These are phyloP conservation scores for Epicampocera succincta DNA, from an alignment of 2,888 invertebrate species.

Conservation along the genomic window DNA sequence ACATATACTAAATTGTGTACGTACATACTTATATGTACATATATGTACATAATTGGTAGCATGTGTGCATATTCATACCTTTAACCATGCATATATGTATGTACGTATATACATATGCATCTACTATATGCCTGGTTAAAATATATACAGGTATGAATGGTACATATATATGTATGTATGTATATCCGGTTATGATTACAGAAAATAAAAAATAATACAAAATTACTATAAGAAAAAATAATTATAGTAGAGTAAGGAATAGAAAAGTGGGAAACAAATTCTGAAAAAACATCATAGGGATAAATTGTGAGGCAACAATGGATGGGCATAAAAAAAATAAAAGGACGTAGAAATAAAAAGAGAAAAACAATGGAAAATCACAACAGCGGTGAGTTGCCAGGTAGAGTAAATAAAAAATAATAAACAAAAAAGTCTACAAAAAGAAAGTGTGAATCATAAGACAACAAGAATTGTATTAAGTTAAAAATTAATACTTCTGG, in stretches of 20 bases:
- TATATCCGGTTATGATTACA: too few species aligned
- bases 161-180: too few species aligned
- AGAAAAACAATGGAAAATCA: conserved; percentile 17
- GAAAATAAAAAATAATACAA: too few species aligned
- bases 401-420: conserved; percentile 15
- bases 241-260: neutral
- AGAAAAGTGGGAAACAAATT: conserved; percentile 18
- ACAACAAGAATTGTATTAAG: conserved; percentile 2
- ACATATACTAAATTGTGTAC: too few species aligned
- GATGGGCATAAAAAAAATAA: conserved; percentile 20
- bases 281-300: conserved; percentile 14
- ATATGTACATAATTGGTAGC: neutral
- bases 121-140: neutral
- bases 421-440: conserved; percentile 42
- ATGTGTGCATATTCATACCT: neutral
- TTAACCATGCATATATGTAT: neutral
- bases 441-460: conserved; percentile 34
- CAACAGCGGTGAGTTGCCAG: conserved; percentile 38
- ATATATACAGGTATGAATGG: too few species aligned
- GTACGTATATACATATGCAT: neutral
- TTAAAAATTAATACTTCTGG: too few species aligned
- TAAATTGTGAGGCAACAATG: conserved; percentile 10
- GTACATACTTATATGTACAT: neutral
- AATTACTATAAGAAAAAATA: too few species aligned
- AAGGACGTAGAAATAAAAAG: conserved; percentile 33